Evolutionary conservation across 2,888 invertebrate genomes (phyloP), one percentile per base, ranked within the genome.

Genomic region (Tyria jacobaeae): DNA sequence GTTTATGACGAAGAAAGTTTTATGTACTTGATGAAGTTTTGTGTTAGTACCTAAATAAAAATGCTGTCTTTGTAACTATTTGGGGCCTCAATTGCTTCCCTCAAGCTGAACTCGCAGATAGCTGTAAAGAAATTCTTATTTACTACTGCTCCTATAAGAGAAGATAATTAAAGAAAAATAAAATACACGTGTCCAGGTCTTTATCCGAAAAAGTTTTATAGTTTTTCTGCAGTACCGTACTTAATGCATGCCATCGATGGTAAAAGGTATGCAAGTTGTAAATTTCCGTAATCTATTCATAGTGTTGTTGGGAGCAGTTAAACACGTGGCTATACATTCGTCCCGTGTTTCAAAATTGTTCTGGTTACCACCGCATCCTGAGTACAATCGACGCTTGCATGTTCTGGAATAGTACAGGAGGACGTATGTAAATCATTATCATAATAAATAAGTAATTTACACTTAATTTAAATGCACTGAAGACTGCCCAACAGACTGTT

Each of bases 361-460:
- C 66, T 91, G 91, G 65, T 92, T 92, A 2, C 91, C 91, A 0
- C 91, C 92, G 68, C 91, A 91, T 0, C 91, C 92, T 0, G 91
- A 91, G 66, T 90, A 92, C 17, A 90, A 50, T 0, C 85, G 86
- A 9, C 80, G 80, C 62, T 77, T 86, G 71, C 91, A 92, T 4
- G 81, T 69, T 61, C 91, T 92, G 75, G 0, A 80, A 79, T 54
- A 17, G 21, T 21, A 17, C 12, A 27, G 0, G 3, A 12, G 7
- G 27, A 4, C 7, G 27, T 6, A 6, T 31, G 7, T 2, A 6
- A 31, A 31, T 31, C 7, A 31, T 31, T 2, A 44, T 41, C 17
- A 41, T 9, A 39, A 6, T 2, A 17, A 41, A 9, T 41, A 9
- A 17, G 5, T 39, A 24, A 21, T 21, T n/a, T n/a, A n/a, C n/a